These are phyloP conservation scores for Hermaeophaga mercurialis DNA, from an alignment of 2,888 invertebrate species.

Conservation along the genomic window DNA sequence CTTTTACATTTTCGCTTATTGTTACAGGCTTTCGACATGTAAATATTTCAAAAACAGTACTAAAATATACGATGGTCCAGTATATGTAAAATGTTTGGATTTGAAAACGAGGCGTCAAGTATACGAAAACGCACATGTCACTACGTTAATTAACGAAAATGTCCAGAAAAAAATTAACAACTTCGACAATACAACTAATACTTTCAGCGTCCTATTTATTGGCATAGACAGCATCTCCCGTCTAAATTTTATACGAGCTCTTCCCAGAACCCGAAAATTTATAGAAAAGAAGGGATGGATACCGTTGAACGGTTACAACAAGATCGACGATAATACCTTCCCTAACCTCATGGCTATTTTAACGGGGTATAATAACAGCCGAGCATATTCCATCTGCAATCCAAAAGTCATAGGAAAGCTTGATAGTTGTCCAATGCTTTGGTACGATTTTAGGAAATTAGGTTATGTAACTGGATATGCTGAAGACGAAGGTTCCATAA, in stretches of 20 bases:
- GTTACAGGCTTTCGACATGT: constrained; percentile 59
- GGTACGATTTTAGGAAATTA: constrained; percentile 72
- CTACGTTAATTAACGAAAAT: constrained; percentile 48
- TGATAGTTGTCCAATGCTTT: constrained; percentile 76
- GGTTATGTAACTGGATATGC: constrained; percentile 80
- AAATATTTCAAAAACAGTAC: constrained; percentile 55
- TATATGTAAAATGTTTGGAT: constrained; percentile 61
- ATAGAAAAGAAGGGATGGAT: constrained; percentile 62
- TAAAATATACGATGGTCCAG: constrained; percentile 57
- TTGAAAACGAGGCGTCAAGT: constrained; percentile 43
- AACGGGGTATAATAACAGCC: constrained; percentile 56
- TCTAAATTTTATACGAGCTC: constrained; percentile 75
- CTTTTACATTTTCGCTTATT: not conserved
- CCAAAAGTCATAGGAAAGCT: constrained; percentile 62
- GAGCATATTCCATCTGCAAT: constrained; percentile 60
- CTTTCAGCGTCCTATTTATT: constrained; percentile 73
- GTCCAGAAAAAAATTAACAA: constrained; percentile 38
- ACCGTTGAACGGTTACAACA: constrained; percentile 55
- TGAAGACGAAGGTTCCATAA: constrained; percentile 75
- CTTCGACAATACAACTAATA: constrained; percentile 41
- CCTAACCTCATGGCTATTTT: constrained; percentile 86
- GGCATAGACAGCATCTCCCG: constrained; percentile 88
- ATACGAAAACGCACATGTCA: constrained; percentile 64
- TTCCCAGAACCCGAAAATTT: constrained; percentile 71
- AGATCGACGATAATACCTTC: constrained; percentile 87